Evolutionary conservation across 1,140 invertebrate species (phyloP), one percentile per base, ranked within the genome.

Genomic region (Rhynchophorus ferrugineus): DNA sequence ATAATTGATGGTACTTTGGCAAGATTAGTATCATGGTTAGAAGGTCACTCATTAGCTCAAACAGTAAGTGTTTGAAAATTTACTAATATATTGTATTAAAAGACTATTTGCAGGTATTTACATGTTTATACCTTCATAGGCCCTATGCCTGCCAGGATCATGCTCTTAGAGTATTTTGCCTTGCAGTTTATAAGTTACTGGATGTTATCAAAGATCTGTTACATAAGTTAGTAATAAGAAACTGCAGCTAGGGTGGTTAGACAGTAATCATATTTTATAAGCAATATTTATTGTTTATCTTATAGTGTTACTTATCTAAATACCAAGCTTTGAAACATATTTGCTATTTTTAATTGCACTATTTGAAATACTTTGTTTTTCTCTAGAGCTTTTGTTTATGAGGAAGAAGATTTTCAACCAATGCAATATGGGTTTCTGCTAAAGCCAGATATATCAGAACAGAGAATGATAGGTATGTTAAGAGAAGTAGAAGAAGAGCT

Each of bases 351-450:
- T n/a, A n/a, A n/a, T n/a, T n/a, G n/a, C n/a, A n/a, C n/a, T n/a
- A n/a, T n/a, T n/a, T n/a, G n/a, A n/a, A n/a, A n/a, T n/a, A n/a
- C n/a, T n/a, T n/a, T n/a, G n/a, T n/a, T n/a, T 51, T 41, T 37
- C 56, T 63, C 22, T 58, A 83, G 82, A 64, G 89, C 86, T n/a
- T 78, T 83, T 65, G 89, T 92, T 8, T 91, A 86, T 71, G 89
- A 91, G 73, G 90, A 96, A 71, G 95, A 98, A 75, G 94, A 98
- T 69, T 98, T 97, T 71, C 91, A 97, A 71, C 84, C 89, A 20
- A 85, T 90, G 68, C 84, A 86, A 13, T 96, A 95, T 73, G 91
- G 90, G n/a, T 95, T 93, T 70, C 80, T 86, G 65, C 75, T 95
- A 58, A 75, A 74, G 62, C 74, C 75, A 11, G 89, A 95, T 65